These are phyloP conservation scores for Tachina fera DNA, from an alignment of 2,888 invertebrate genomes.

Conservation along the genomic window DNA sequence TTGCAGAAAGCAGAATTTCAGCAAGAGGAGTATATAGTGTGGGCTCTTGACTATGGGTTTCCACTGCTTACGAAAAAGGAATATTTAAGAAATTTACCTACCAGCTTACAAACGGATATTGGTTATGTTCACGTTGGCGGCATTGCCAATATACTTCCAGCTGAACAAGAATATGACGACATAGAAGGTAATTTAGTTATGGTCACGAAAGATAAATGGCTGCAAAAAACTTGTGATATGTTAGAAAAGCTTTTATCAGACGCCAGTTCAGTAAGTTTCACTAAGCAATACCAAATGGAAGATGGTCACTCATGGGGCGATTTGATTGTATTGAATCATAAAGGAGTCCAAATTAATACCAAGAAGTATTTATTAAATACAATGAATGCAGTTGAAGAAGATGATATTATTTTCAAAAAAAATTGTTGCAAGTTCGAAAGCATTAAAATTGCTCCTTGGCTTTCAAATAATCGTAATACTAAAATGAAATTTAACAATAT, in stretches of 20 bases:
- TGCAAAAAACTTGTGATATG: constrained; percentile 72
- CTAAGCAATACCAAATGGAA: constrained; percentile 64
- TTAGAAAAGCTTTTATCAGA: constrained; percentile 74
- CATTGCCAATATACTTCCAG: constrained; percentile 72
- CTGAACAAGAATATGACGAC: constrained; percentile 75
- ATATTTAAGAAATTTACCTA: constrained; percentile 72
- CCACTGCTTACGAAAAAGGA: constrained; percentile 74
- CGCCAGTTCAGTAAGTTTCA: constrained; percentile 73
- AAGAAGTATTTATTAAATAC: constrained; percentile 70
- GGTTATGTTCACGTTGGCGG: constrained; percentile 72
- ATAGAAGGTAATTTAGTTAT: constrained; percentile 72
- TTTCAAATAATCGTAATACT: constrained; percentile 72
- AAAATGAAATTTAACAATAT: constrained; percentile 72
- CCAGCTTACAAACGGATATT: constrained; percentile 25
- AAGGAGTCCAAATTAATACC: constrained; percentile 71
- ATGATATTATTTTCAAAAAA: constrained; percentile 58
- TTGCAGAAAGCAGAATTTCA: constrained; percentile 70
- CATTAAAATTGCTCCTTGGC: constrained; percentile 72
- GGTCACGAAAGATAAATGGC: constrained; percentile 71
- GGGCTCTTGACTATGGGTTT: constrained; percentile 76
- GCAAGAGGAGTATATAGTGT: constrained; percentile 74
- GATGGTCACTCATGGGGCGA: constrained; percentile 74
- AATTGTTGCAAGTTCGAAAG: constrained; percentile 64
- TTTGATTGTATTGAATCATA: constrained; percentile 73
- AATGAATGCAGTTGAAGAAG: constrained; percentile 60